Conservation (phyloP, 2,888 invertebrate genomes). For the Molorchus minor region DNA sequence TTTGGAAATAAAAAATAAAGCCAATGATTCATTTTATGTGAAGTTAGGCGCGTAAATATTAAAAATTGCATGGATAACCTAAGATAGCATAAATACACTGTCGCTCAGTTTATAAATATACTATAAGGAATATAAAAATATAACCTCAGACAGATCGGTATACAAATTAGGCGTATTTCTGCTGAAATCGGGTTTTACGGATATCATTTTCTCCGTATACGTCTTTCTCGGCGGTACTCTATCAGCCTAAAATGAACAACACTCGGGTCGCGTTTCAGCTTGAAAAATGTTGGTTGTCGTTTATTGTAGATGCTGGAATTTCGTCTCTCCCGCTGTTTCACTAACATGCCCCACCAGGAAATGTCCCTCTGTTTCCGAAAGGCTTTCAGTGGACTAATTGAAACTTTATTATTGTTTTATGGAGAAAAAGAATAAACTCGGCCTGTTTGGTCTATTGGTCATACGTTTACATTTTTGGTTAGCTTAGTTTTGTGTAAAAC, state of each 20-base stretch:
- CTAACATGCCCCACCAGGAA: conserved; percentile 43
- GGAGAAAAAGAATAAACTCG: too few species aligned
- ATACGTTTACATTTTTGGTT: too few species aligned
- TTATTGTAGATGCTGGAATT: conserved; percentile 54
- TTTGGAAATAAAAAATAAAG: too few species aligned
- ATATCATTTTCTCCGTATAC: conserved; percentile 45
- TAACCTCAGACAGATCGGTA: neutral
- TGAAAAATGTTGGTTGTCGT: conserved; percentile 58
- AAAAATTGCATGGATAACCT: too few species aligned
- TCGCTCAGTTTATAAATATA: too few species aligned
- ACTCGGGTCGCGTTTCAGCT: conserved; percentile 57
- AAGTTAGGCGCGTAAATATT: too few species aligned
- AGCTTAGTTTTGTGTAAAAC: too few species aligned
- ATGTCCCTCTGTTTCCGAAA: conserved; percentile 5
- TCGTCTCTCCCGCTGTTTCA: conserved; percentile 44
- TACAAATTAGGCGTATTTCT: conserved; percentile 52
- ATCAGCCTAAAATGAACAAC: conserved; percentile 59
- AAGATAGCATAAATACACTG: too few species aligned
- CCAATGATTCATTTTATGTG: too few species aligned
- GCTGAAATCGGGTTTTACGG: conserved; percentile 54
- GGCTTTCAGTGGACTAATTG: conserved; percentile 17
- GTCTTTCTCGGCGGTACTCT: conserved; percentile 58
- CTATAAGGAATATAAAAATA: too few species aligned
- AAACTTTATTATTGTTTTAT: conserved; percentile 9
- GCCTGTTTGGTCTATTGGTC: too few species aligned